Evolutionary conservation across 2,113 vertebrate species (phyloP).

Genomic region (Noturus placidus): DNA sequence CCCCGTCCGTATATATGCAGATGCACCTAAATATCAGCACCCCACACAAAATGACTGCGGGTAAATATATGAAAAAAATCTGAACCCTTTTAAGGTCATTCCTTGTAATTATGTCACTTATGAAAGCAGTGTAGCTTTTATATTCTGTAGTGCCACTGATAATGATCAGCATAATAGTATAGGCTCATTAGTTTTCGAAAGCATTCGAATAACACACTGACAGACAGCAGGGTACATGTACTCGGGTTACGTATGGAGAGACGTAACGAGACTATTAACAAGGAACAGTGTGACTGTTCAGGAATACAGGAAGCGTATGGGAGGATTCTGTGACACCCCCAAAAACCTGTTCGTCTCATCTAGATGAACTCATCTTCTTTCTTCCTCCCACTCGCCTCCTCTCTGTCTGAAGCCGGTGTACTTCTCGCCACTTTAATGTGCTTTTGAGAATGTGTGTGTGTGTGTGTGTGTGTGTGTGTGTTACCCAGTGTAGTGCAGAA

Average conservation of each 20-base stretch:
- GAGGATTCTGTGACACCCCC: neutral
- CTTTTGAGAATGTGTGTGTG: slow-evolving; percentile 31
- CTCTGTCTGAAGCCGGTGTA: neutral
- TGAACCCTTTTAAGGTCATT: neutral
- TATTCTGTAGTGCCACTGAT: neutral
- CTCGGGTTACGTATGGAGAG: neutral
- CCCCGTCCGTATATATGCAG: neutral
- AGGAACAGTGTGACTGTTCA: neutral
- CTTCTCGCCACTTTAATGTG: slow-evolving; percentile 32
- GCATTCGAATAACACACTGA: neutral
- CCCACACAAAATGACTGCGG: neutral
- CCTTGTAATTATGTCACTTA: neutral
- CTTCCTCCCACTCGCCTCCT: neutral
- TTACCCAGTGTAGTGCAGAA: slow-evolving; percentile 34
- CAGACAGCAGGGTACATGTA: slow-evolving; percentile 1
- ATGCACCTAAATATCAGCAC: neutral
- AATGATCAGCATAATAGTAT: neutral
- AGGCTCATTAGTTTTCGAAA: neutral
- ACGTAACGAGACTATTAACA: neutral
- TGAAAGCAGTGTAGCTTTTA: neutral
- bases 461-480: slow-evolving; percentile 16
- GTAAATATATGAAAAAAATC: neutral
- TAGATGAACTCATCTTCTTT: neutral
- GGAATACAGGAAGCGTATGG: neutral
- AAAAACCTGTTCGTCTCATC: slow-evolving; percentile 12